Base-by-base conservation (phyloP, 1,140 invertebrate genomes). In the Solen grandis region DNA sequence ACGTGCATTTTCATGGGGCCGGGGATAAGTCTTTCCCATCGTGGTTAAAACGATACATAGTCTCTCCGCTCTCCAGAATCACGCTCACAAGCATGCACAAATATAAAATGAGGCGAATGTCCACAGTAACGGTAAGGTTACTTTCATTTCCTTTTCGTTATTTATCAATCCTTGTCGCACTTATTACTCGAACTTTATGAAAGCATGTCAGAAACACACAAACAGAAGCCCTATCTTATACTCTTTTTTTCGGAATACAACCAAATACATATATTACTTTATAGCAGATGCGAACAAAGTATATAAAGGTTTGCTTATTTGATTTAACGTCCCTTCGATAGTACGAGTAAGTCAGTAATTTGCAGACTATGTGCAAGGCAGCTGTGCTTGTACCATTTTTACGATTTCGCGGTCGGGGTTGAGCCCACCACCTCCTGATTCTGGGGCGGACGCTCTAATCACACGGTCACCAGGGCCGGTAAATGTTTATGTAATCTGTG, bases 1-100 rank as follows among this genome's bases (percentile, higher is more conserved):
- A 73, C n/a, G 57, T 73, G 31, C 70, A 73, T 22, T 73, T 73
- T 57, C 55, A 73, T 31, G 70, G 57, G 0, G 46, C 38, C 8
- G 54, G 33, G 16, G 55, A 46, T 1, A 31, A 27, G 13, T 57
- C 70, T n/a, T 31, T 73, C 33, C 70, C 70, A 5, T 31, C 13
- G 16, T 60, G 70, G 70, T 54, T 46, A 2, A 1, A 57, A 19
- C 35, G 52, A 3, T 59, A 25, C 25, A 5, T 73, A 22, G 35
- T 60, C 16, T n/a, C 5, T 41, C 70, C 70, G 1, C 54, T 73
- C 46, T 54, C 70, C 35, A 29, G 57, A 10, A 14, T 70, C 2
- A 70, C 57, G 70, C 38, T 52, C 22, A 36, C 60, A 1, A 41
- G 41, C 29, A 22, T 73, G 3, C 54, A 62, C 4, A 29, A 35